Conservation (phyloP, 2,888 invertebrate species). For the Folsomia manolachei region DNA sequence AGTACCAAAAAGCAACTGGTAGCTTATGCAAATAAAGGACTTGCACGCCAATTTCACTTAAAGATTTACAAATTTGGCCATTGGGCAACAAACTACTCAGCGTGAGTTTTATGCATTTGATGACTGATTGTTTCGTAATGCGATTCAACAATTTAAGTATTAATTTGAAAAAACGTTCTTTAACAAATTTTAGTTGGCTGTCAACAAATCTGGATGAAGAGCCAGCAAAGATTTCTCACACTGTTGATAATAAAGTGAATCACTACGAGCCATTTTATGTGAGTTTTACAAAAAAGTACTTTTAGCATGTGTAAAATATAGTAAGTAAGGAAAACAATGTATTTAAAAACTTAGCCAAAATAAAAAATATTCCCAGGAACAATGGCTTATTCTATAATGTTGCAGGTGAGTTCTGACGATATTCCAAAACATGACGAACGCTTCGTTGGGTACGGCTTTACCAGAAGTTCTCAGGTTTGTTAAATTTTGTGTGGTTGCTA, state of each 20-base stretch:
- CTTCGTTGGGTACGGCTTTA: slow-evolving; percentile 87
- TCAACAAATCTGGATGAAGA: slow-evolving; percentile 60
- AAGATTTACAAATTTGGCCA: slow-evolving; percentile 91
- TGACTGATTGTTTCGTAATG: no score
- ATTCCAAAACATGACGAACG: slow-evolving; percentile 83
- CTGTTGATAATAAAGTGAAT: slow-evolving; percentile 58
- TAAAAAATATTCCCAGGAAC: no score
- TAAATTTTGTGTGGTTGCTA: neutral
- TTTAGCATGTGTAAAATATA: no score
- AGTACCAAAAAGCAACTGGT: slow-evolving; percentile 75
- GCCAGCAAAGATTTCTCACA: slow-evolving; percentile 74
- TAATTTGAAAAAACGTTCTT: slow-evolving; percentile 9
- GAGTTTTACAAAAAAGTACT: no score
- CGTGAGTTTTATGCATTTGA: slow-evolving; percentile 58
- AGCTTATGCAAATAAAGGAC: slow-evolving; percentile 70
- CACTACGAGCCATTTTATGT: slow-evolving; percentile 92
- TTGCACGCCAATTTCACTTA: slow-evolving; percentile 84
- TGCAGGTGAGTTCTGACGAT: slow-evolving; percentile 66
- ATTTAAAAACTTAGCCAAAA: no score
- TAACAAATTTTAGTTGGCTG: slow-evolving; percentile 2
- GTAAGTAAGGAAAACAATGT: no score
- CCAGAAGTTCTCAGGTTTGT: slow-evolving; percentile 83
- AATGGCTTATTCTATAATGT: no score
- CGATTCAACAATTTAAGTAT: neutral
- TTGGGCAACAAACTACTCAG: slow-evolving; percentile 84